Evolutionary conservation across 2,888 invertebrate species (phyloP), one percentile per base, ranked within the genome.

Genomic region (Endotricha flammealis): DNA sequence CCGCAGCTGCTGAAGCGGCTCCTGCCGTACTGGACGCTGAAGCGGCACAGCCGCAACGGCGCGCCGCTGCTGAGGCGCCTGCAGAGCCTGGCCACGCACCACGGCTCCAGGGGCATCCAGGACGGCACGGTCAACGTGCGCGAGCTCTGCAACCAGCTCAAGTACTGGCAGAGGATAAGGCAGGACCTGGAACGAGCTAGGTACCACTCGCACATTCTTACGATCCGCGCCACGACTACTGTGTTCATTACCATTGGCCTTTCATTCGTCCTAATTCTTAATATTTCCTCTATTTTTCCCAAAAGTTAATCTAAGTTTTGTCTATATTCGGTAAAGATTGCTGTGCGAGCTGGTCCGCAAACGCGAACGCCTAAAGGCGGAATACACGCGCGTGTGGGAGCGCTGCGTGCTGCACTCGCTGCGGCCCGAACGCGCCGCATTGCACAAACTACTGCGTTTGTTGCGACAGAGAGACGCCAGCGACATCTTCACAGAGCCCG

Each of bases 1-100:
- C 93, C 94, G 12, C 93, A 94, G 52, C 93, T 99, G 56, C 92
- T 98, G 57, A 94, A 95, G 64, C 89, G 96, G 2, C 86, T 99
- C 8, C 92, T 98, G 36, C 95, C 97, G 0, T 99, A 98, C 67
- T 99, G 99, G 99, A 98, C 97, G 2, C 82, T 99, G 27, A 99
- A 99, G 74, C 85, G 99, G 1, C 96, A 97, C 65, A 94, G 94
- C 44, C 86, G 99, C 32, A 98, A 98, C 64, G 99, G 99, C 0
- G 98, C 98, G 5, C 99, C 99, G 0, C 86, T 99, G 40, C 76
- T 99, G 40, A 79, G 98, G 27, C 83, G 98, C 4, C 40, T 74
- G 46, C 73, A 73, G 52, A 72, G 72, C 30, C 47, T 70, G 14
- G 64, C 78, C 50, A 88, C 56, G 11, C 64, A 70, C 38, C 71